phyloP scores from a whole-genome alignment of 2,113 vertebrate species.

The pig (Sus scrofa) region T2T-Sscrofa CM000815.6:117910501-117911000 shows the following conservation, averaged over 20 bases:
- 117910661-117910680: conserved; percentile 54
- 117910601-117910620: conserved; percentile 14
- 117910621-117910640: conserved; percentile 41
- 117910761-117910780: neutral
- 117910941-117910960: neutral
- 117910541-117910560: conserved; percentile 60
- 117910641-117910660: conserved; percentile 59
- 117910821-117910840: neutral
- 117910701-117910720: conserved; percentile 61
- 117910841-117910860: conserved; percentile 13
- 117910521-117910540: conserved; percentile 15
- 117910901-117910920: neutral
- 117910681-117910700: conserved; percentile 62
- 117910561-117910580: conserved; percentile 54
- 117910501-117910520: neutral
- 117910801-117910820: conserved; percentile 31
- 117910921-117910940: neutral
- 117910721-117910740: conserved; percentile 59
- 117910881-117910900: neutral
- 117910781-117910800: neutral
- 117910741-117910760: neutral
- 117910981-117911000: neutral
- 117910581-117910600: conserved; percentile 57
- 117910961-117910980: neutral
- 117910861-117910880: neutral